These are phyloP conservation scores for Acrobeloides nanus DNA, from an alignment of 2,888 invertebrate genomes.

Conservation along the genomic window DNA sequence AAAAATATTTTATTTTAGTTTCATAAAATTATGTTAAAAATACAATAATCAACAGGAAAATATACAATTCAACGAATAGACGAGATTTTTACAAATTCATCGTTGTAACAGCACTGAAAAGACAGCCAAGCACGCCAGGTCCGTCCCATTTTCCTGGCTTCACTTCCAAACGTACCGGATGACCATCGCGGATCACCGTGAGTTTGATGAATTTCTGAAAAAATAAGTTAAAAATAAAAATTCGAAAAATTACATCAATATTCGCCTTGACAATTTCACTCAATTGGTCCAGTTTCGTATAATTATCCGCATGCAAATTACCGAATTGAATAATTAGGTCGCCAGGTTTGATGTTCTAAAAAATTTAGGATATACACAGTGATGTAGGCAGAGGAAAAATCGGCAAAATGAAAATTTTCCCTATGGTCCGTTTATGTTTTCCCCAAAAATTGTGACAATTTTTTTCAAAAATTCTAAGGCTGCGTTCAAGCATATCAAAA, in stretches of 20 bases:
- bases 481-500: too few relatives aligned
- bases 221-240: not conserved
- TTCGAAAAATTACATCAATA: constrained; percentile 28
- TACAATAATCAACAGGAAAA: too few relatives aligned
- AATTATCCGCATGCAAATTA: constrained; percentile 39
- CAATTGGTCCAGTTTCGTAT: constrained; percentile 30
- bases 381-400: not conserved
- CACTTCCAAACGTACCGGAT: constrained; percentile 34
- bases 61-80: too few relatives aligned
- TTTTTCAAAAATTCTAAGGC: too few relatives aligned
- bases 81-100: too few relatives aligned
- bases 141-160: constrained; percentile 37
- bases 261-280: constrained; percentile 26
- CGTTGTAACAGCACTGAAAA: too few relatives aligned
- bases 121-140: constrained; percentile 26
- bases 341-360: constrained; percentile 23
- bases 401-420: too few relatives aligned
- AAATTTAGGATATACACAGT: not conserved
- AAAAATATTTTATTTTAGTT: too few relatives aligned
- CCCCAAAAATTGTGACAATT: too few relatives aligned
- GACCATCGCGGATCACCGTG: constrained; percentile 32
- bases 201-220: constrained; percentile 37
- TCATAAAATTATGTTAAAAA: too few relatives aligned
- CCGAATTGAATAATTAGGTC: constrained; percentile 47
- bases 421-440: too few relatives aligned